phyloP scores from a whole-genome alignment of 2,113 vertebrate species.

The Mixornis gularis region DNA sequence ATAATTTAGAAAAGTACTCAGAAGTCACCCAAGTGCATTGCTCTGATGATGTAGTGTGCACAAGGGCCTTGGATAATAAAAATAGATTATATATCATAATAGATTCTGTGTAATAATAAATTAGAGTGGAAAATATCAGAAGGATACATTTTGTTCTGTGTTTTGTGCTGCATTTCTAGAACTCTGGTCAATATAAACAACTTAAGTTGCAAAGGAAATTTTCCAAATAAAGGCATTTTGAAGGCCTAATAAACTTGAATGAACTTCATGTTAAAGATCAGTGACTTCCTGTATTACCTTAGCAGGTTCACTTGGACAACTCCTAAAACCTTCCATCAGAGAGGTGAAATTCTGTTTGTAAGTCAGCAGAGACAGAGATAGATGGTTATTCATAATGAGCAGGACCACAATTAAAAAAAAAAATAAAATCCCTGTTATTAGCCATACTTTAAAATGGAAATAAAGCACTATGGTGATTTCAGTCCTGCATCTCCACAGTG shows the following conservation, averaged over 20 bases:
- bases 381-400: not conserved
- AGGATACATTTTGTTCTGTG: not conserved
- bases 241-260: not conserved
- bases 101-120: not conserved
- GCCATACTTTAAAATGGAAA: not conserved
- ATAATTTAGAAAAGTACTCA: constrained; percentile 54
- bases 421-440: not conserved
- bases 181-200: not conserved
- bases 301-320: not conserved
- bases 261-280: not conserved
- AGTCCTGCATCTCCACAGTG: not conserved
- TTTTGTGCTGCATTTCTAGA: not conserved
- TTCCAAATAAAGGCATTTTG: not conserved
- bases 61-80: not conserved
- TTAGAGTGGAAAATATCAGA: not conserved
- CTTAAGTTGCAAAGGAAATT: not conserved
- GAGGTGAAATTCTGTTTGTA: not conserved
- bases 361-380: not conserved
- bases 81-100: not conserved
- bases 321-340: not conserved
- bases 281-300: not conserved
- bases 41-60: not conserved
- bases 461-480: not conserved
- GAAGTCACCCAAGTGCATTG: constrained; percentile 42
- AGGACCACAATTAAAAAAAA: not conserved